These are phyloP conservation scores for Manduca sexta DNA, from an alignment of 1,140 invertebrate genomes.

Conservation along the genomic window DNA sequence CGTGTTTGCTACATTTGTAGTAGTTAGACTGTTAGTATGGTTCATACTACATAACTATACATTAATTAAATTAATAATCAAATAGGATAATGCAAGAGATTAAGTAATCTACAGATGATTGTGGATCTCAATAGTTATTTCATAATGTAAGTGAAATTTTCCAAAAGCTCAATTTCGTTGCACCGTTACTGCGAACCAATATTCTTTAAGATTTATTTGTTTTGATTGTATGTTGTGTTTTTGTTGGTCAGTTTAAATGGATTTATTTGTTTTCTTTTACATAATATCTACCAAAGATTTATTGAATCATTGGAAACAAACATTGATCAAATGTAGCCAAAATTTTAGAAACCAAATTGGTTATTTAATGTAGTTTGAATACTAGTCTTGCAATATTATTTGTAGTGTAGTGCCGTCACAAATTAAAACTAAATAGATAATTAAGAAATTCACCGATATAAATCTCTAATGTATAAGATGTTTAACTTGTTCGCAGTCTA, in stretches of 20 bases:
- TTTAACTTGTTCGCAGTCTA: too few species aligned
- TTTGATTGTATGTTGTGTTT: too few species aligned
- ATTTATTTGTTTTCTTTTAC: too few species aligned
- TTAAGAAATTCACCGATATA: too few species aligned
- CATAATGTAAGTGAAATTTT: constrained; percentile 51
- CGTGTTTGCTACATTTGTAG: too few species aligned
- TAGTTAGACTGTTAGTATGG: too few species aligned
- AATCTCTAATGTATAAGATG: too few species aligned
- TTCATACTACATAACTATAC: too few species aligned
- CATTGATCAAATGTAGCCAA: constrained; percentile 1
- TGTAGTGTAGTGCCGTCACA: too few species aligned
- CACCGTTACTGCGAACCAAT: constrained; percentile 49
- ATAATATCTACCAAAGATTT: not conserved
- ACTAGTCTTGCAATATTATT: constrained; percentile 1
- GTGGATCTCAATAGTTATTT: constrained; percentile 65
- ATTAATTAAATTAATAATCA: too few species aligned
- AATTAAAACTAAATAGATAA: too few species aligned
- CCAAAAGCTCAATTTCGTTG: constrained; percentile 58
- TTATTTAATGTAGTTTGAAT: constrained; percentile 4
- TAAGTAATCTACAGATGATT: constrained; percentile 69
- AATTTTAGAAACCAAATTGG: constrained; percentile 19
- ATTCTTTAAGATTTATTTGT: constrained; percentile 39
- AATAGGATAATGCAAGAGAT: constrained; percentile 16
- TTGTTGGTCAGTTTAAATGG: too few species aligned
- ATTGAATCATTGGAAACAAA: not conserved